These are phyloP conservation scores for Drosophila atripex DNA, from an alignment of 2,888 invertebrate species.

Conservation along the genomic window DNA sequence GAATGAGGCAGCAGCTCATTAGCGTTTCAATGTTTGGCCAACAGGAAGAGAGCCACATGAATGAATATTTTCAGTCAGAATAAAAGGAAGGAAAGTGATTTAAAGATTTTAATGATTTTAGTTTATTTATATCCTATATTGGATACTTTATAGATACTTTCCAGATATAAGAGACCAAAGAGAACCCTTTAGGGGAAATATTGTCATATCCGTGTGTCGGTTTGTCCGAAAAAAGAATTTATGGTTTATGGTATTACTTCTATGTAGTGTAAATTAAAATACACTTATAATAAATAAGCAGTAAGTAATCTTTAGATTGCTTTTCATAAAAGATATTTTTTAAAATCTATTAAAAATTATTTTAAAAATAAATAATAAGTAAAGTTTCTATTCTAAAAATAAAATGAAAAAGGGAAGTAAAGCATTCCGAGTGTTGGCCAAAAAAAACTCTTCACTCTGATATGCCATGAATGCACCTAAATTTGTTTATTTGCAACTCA, in stretches of 20 bases:
- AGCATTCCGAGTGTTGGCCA: constrained; percentile 17
- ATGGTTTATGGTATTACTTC: too few relatives aligned
- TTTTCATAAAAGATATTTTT: too few relatives aligned
- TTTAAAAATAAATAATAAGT: too few relatives aligned
- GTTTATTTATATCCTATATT: neutral
- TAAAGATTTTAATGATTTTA: neutral
- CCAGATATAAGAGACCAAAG: too few relatives aligned
- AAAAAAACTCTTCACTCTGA: constrained; percentile 23
- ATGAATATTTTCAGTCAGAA: neutral
- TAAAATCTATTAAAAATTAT: too few relatives aligned
- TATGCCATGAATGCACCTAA: neutral
- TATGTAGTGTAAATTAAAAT: too few relatives aligned
- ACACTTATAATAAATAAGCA: too few relatives aligned
- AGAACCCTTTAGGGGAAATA: too few relatives aligned
- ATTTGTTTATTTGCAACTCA: constrained; percentile 30
- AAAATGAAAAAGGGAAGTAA: constrained; percentile 7
- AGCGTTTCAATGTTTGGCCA: constrained; percentile 32
- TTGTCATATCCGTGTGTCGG: too few relatives aligned
- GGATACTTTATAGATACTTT: too few relatives aligned
- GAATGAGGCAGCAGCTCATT: constrained; percentile 49
- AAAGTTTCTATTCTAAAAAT: neutral
- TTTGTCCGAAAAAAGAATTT: too few relatives aligned
- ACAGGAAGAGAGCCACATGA: neutral
- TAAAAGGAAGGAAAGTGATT: constrained; percentile 19
- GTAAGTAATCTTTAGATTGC: too few relatives aligned